phyloP scores from a whole-genome alignment of 2,888 invertebrate species.

The Andricus curvator region DNA sequence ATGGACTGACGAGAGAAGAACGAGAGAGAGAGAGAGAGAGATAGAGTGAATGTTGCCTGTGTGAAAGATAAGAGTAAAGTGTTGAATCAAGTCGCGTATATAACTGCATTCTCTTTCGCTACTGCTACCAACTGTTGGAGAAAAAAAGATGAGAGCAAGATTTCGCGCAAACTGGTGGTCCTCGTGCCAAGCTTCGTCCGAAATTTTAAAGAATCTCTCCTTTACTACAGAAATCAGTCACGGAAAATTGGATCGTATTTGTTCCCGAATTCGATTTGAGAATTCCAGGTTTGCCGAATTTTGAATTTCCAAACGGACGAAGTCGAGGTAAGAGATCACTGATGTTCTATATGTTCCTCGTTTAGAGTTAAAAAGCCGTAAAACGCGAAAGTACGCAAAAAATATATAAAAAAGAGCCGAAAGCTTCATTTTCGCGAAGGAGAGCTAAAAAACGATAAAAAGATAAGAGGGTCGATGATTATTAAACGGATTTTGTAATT shows the following conservation, averaged over 20 bases:
- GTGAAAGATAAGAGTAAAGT: slow-evolving; percentile 26
- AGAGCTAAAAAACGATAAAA: background rate
- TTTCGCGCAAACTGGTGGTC: background rate
- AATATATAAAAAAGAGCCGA: background rate
- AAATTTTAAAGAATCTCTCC: background rate
- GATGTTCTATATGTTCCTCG: slow-evolving; percentile 11
- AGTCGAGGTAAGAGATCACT: background rate
- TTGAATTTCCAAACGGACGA: background rate
- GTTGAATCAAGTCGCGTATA: slow-evolving; percentile 32
- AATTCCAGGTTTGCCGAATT: background rate
- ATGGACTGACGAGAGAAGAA: slow-evolving; percentile 38
- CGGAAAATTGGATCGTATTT: background rate
- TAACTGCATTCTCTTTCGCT: background rate
- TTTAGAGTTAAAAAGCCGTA: background rate
- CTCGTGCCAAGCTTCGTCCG: background rate
- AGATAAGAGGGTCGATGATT: background rate
- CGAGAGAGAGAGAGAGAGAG: slow-evolving; percentile 4
- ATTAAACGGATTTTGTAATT: background rate
- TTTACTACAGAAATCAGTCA: background rate
- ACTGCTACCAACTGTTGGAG: background rate
- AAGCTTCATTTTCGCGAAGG: background rate
- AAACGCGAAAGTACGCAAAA: background rate
- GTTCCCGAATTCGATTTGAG: background rate
- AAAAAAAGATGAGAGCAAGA: background rate
- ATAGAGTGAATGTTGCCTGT: slow-evolving; percentile 23